Evolutionary conservation across 1,140 invertebrate genomes (phyloP).

Genomic region (Drosophila hydei): DNA sequence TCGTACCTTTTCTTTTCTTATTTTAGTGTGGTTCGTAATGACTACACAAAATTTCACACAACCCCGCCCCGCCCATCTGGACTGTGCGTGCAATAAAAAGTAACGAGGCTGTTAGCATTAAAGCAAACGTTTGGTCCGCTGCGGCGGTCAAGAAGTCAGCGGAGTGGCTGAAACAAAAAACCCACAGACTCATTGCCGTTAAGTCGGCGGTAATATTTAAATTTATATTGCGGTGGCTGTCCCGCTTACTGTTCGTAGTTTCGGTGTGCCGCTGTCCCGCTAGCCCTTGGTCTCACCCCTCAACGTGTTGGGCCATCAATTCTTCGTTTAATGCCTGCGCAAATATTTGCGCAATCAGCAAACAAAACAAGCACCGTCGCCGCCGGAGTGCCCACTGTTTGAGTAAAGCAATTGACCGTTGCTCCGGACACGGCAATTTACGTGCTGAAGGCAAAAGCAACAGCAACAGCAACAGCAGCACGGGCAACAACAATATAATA

Average conservation of each 20-base stretch:
- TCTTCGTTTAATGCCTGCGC: slow-evolving; percentile 76
- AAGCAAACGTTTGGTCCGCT: slow-evolving; percentile 62
- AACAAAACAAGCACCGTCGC: slow-evolving; percentile 73
- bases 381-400: slow-evolving; percentile 59
- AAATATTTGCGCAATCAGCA: slow-evolving; percentile 83
- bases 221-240: slow-evolving; percentile 68
- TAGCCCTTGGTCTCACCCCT: slow-evolving; percentile 2
- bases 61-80: slow-evolving; percentile 17
- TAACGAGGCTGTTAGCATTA: slow-evolving; percentile 81
- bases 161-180: slow-evolving; percentile 69
- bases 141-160: slow-evolving; percentile 71
- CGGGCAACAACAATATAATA: slow-evolving; percentile 32
- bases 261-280: not conserved
- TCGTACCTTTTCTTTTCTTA: slow-evolving; percentile 58
- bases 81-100: slow-evolving; percentile 77
- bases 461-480: slow-evolving; percentile 7
- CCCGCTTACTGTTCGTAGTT: slow-evolving; percentile 2
- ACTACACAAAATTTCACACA: slow-evolving; percentile 62
- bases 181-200: slow-evolving; percentile 59
- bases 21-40: slow-evolving; percentile 54
- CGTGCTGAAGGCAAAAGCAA: slow-evolving; percentile 27
- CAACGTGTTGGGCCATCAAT: slow-evolving; percentile 61
- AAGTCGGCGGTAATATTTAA: slow-evolving; percentile 80
- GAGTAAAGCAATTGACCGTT: slow-evolving; percentile 78
- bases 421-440: slow-evolving; percentile 52